Evolutionary conservation across 64 coral and sea anemone species (phyloP), one percentile per base, ranked within the genome.

Genomic region (Montipora foliosa): DNA sequence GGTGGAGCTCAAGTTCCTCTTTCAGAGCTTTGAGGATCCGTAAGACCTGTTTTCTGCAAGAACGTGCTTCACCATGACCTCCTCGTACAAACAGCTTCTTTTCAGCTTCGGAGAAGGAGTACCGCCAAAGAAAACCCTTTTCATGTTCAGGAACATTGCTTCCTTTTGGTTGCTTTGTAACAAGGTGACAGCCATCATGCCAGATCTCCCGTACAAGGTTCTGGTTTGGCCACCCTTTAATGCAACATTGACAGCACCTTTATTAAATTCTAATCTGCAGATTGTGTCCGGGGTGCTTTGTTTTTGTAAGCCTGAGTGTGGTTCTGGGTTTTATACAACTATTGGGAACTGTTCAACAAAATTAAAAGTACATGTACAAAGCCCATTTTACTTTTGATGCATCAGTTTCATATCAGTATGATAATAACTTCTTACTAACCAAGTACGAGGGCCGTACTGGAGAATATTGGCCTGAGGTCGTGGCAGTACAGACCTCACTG

Each of bases 1-100:
- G 91, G 0, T 14, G 47, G 49, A 93, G 20, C 3, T 94, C 2
- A 2, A 75, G 44, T 5, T 96, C 91, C 17, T 91, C 87, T 62
- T 81, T 72, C 13, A 96, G 73, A 12, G 81, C 86, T 44, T 96
- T 96, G 8, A 96, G 69, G 47, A 96, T 90, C 15, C 95, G 95
- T 5, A 96, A 78, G 10, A 96, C 75, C 44, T 82, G 92, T 71
- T 96, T 94, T 13, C 82, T 14, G 78, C 88, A 94, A 46, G 92
- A 89, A 9, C 52, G 55, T 9, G 76, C 47, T 45, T 94, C 66
- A 4, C 95, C 92, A 4, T 52, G 53, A 3, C 19, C 22, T 13
- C 92, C 92, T 20, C 80, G 10, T 0, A 13, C 17, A 4, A 90
- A 67, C 72, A 96, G 66, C 58, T 90, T 94, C 46, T 94, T 96